phyloP scores from a whole-genome alignment of 2,113 vertebrate species.

The Hepsetus odoe region DNA sequence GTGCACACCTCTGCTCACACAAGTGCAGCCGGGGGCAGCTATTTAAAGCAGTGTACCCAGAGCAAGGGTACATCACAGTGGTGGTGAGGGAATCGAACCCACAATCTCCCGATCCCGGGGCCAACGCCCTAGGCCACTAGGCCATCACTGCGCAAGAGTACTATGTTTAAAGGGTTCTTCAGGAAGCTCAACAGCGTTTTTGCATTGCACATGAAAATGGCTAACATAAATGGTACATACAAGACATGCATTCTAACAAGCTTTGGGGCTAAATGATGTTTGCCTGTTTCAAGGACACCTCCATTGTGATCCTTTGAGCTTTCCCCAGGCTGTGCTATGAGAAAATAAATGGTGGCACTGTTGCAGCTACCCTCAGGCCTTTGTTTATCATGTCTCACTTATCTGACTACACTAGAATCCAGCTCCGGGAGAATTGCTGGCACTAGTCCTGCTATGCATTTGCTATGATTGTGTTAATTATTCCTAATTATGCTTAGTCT shows the following conservation, averaged over 20 bases:
- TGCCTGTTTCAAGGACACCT: background rate
- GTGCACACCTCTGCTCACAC: too few species aligned
- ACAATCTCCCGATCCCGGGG: too few species aligned
- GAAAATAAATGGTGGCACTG: conserved; percentile 15
- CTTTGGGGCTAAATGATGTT: background rate
- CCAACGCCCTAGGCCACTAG: too few species aligned
- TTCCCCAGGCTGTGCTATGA: background rate
- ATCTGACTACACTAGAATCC: background rate
- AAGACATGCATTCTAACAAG: background rate
- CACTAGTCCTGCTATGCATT: conserved; percentile 22
- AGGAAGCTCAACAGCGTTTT: too few species aligned
- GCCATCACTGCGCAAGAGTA: too few species aligned
- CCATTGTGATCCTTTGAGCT: background rate
- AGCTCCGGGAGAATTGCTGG: conserved; percentile 27
- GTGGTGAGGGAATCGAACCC: too few species aligned
- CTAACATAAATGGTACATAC: too few species aligned
- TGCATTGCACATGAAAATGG: too few species aligned
- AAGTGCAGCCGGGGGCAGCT: too few species aligned
- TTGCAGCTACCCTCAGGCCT: background rate
- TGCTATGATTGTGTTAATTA: conserved; percentile 46
- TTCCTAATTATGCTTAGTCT: conserved; percentile 15
- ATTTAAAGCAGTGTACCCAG: too few species aligned
- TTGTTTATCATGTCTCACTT: conserved; percentile 13
- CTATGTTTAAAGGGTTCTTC: too few species aligned
- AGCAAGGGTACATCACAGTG: too few species aligned